These are phyloP conservation scores for Nematostella vectensis DNA, from an alignment of 92 coral and sea anemone genomes.

Conservation along the genomic window DNA sequence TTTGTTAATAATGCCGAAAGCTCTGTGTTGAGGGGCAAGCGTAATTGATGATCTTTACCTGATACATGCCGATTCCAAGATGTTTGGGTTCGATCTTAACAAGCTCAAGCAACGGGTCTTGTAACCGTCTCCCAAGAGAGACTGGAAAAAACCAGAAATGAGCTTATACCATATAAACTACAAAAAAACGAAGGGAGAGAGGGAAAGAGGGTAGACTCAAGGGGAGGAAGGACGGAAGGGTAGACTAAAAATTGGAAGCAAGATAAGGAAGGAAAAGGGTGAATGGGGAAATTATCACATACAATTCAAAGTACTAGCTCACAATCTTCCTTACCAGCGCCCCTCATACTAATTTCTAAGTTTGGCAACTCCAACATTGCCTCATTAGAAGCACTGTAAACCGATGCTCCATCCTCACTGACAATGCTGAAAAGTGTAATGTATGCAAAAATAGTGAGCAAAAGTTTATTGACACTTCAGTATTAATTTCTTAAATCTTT, in stretches of 20 bases:
- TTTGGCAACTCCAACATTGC: slow-evolving; percentile 84
- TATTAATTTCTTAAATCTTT: not conserved
- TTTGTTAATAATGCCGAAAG: no score
- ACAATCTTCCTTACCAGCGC: slow-evolving; percentile 88
- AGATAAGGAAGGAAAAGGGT: no score
- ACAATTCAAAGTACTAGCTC: no score
- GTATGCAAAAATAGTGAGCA: not conserved
- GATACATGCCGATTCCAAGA: slow-evolving; percentile 97
- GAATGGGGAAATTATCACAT: no score
- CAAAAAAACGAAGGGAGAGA: not conserved
- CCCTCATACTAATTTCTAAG: slow-evolving; percentile 79
- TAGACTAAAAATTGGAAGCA: no score
- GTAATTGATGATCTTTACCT: no score
- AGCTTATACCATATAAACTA: not conserved
- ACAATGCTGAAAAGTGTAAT: slow-evolving; percentile 52
- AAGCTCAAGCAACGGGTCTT: slow-evolving; percentile 83
- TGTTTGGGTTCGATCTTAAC: slow-evolving; percentile 94
- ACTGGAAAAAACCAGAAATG: slow-evolving; percentile 31
- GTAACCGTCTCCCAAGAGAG: slow-evolving; percentile 84
- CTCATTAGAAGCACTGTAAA: slow-evolving; percentile 84
- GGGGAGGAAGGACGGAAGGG: no score
- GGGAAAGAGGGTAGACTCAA: not conserved
- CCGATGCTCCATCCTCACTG: slow-evolving; percentile 93
- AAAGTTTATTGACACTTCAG: not conserved
- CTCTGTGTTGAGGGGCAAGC: no score